Base-by-base conservation (phyloP, 1,140 invertebrate genomes). In the Drosophila tani region DNA sequence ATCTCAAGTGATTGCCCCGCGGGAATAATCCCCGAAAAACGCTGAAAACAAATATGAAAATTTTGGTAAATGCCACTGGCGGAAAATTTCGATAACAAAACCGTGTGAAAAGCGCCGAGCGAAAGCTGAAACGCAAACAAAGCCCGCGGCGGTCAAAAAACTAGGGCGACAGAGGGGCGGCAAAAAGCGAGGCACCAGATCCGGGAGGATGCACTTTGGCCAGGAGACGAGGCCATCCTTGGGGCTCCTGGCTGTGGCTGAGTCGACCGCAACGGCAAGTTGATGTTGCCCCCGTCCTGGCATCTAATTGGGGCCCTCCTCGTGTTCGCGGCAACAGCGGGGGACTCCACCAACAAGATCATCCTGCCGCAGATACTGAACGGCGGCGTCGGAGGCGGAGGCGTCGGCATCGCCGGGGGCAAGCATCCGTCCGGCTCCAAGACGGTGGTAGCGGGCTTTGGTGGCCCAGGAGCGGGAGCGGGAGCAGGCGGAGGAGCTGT, bases 201-300 rank as follows among this genome's bases (percentile, higher is more conserved):
- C 21, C 53, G 81, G 68, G 80, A 77, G 79, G 58, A 91, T 91
- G 87, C 78, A 73, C 81, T 87, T 83, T 74, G 65, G 82, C 71
- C 80, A 82, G 74, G 81, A 75, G 65, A 76, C 67, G 53, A 81
- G 67, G 68, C 81, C 66, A 75, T 65, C 70, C 59, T 74, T 82
- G 76, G 75, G 63, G 67, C 67, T 86, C 70, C 77, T 83, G 71
- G 80, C 76, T 75, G 68, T 59, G 75, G 73, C 60, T 55, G 57
- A 35, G 68, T 59, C 65, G 56, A 67, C 74, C 56, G 66, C 46
- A 82, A 91, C 83, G 70, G 91, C 81, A 87, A 92, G 91, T 90
- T 92, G 91, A 92, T 92, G 91, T 92, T 92, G 91, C 91, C 78
- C 70, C 81, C 81, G 62, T 90, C 85, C 75, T 92, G 91, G 91